A percentile compares a stretch with the other conserved stretches of the same genome.
Conservation (phyloP, 2,797 vertebrate species). For the Sciurus carolinensis region DNA sequence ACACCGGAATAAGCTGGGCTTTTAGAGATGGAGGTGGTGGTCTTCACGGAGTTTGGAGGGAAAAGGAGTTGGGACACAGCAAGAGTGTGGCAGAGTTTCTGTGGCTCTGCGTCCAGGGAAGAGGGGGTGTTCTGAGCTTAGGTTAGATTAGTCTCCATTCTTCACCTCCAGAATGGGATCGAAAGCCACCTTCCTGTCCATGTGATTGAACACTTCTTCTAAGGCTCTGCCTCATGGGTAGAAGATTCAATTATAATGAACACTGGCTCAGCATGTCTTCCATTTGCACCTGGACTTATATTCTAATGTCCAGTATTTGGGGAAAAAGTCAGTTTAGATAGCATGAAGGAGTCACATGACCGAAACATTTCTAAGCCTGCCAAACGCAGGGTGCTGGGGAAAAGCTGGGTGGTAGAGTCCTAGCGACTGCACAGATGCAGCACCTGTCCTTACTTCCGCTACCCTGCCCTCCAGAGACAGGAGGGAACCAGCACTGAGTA, state of each 20-base stretch:
- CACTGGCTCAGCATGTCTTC: background rate
- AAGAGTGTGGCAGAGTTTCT: background rate
- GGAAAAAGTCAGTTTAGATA: background rate
- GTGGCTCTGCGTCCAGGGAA: background rate
- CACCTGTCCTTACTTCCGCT: background rate
- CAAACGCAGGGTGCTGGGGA: background rate
- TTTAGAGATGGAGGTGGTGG: background rate
- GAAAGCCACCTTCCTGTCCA: background rate
- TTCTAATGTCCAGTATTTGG: background rate
- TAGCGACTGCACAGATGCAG: background rate
- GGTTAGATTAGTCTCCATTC: background rate
- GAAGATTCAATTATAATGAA: background rate
- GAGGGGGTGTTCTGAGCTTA: background rate
- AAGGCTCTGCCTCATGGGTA: fast-evolving
- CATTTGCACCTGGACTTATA: background rate
- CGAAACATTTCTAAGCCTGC: background rate
- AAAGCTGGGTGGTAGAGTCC: background rate
- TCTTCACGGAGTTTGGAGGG: background rate
- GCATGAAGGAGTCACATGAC: background rate
- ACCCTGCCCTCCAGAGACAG: background rate
- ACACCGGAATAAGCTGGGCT: background rate
- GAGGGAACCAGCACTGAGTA: background rate
- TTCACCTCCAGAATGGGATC: background rate
- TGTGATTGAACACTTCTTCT: background rate
- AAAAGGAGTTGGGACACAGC: background rate